Evolutionary conservation across 2,113 vertebrate species (phyloP), one percentile per base, ranked within the genome.

Genomic region (Leucoraja erinaceus): DNA sequence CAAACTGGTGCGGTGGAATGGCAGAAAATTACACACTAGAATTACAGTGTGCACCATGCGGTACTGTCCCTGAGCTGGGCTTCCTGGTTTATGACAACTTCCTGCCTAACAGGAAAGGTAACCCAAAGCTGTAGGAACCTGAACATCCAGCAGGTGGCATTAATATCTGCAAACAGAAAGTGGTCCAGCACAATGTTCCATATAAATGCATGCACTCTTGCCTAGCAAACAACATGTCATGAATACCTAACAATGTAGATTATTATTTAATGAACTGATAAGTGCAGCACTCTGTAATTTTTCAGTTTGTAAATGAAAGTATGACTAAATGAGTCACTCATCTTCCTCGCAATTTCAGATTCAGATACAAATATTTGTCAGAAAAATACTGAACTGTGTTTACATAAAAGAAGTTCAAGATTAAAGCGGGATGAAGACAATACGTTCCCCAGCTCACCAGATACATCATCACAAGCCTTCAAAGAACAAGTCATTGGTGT

Each of bases 391-490:
- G 90, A 91, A 54, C 38, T 25, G 66, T 70, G 20, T 54, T 91
- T 91, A 5, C 68, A 91, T 47, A 54, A 74, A 91, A 91, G 63
- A 66, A 70, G 33, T 70, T 90, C 88, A 70, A 90, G 90, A 91
- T 25, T 72, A 54, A 91, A 63, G 66, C n/a, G 90, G 1, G 38
- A 20, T 91, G 66, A 72, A 28, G 68, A 54, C 38, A 72, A 31
- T 91, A 25, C 22, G 68, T 22, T 72, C 20, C 33, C 33, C 38
- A 91, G 10, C 20, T 74, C 63, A 28, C 68, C 68, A 54, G 59
- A 63, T 88, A 33, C 59, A 31, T 88, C 79, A 59, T 12, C 59
- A 63, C 83, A 63, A 12, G 28, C 28, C 14, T 63, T 72, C 4
- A 72, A 68, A 72, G 66, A 38, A 47, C 18, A 91, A 91, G 38